A percentile compares a stretch with the other conserved stretches of the same genome.
These are phyloP conservation scores for Mustela lutreola DNA, from an alignment of 2,113 vertebrate genomes.

Conservation along the genomic window DNA sequence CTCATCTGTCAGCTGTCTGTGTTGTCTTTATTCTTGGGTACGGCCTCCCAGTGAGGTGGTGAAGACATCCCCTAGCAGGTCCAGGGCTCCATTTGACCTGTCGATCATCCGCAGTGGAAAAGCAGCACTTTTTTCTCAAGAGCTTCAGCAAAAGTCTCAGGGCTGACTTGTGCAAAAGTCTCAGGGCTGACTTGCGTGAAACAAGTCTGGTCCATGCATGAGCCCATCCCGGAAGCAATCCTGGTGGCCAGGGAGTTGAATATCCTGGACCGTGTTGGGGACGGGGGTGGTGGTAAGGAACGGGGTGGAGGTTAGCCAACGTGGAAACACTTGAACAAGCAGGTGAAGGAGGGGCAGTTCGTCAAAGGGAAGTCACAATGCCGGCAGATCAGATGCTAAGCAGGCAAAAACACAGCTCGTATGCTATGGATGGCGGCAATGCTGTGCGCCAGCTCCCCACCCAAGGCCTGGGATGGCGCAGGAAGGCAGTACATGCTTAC, in stretches of 20 bases:
- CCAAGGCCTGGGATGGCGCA: no score
- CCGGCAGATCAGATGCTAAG: not conserved
- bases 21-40: not conserved
- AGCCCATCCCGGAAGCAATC: not conserved
- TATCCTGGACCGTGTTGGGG: not conserved
- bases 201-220: not conserved
- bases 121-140: not conserved
- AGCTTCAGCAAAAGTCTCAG: not conserved
- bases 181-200: not conserved
- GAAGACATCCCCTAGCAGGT: not conserved
- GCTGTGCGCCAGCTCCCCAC: not conserved
- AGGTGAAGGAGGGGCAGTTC: not conserved
- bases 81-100: not conserved
- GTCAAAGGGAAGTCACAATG: not conserved
- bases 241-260: not conserved
- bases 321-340: not conserved
- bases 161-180: not conserved
- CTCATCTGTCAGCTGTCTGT: not conserved
- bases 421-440: rapidly evolving
- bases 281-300: not conserved
- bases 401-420: not conserved
- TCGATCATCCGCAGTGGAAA: not conserved
- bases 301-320: not conserved
- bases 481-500: not conserved
- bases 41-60: not conserved